Conservation (phyloP, 2,888 invertebrate species). For the Apodemia zela region DNA sequence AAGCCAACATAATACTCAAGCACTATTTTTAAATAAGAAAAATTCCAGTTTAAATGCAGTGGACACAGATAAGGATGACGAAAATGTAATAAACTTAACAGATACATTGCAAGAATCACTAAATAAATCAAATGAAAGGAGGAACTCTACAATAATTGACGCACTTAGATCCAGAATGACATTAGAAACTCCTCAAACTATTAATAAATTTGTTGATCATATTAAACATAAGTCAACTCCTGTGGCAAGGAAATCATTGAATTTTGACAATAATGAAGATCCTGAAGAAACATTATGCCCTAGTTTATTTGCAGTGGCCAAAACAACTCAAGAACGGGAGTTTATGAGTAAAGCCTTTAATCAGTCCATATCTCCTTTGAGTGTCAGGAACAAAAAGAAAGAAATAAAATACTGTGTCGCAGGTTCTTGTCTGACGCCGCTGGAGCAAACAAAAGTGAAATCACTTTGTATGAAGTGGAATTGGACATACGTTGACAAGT, state of each 20-base stretch:
- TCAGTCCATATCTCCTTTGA: slow-evolving; percentile 41
- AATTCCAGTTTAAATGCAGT: slow-evolving; percentile 19
- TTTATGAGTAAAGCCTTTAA: slow-evolving; percentile 64
- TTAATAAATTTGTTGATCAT: slow-evolving; percentile 58
- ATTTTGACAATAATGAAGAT: slow-evolving; percentile 49
- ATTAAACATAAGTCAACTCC: slow-evolving; percentile 68
- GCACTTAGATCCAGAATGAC: slow-evolving; percentile 35
- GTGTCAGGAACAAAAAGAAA: slow-evolving; percentile 28
- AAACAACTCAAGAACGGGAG: slow-evolving; percentile 64
- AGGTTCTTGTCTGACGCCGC: slow-evolving; percentile 51
- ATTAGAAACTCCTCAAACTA: slow-evolving; percentile 57
- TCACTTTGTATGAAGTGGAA: slow-evolving; percentile 45
- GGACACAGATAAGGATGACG: slow-evolving; percentile 28
- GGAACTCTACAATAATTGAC: slow-evolving; percentile 44
- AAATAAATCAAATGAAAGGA: slow-evolving; percentile 30
- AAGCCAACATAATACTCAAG: slow-evolving; percentile 25
- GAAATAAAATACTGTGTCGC: slow-evolving; percentile 48
- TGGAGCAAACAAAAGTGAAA: slow-evolving; percentile 48
- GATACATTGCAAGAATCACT: slow-evolving; percentile 43
- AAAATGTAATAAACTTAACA: slow-evolving; percentile 48
- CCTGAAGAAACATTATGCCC: slow-evolving; percentile 55
- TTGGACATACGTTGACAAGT: slow-evolving; percentile 59
- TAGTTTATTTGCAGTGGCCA: slow-evolving; percentile 43
- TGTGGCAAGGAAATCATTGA: slow-evolving; percentile 60
- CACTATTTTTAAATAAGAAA: slow-evolving; percentile 25